Conservation (phyloP, 2,888 invertebrate genomes). For the Mactromeris polynyma region DNA sequence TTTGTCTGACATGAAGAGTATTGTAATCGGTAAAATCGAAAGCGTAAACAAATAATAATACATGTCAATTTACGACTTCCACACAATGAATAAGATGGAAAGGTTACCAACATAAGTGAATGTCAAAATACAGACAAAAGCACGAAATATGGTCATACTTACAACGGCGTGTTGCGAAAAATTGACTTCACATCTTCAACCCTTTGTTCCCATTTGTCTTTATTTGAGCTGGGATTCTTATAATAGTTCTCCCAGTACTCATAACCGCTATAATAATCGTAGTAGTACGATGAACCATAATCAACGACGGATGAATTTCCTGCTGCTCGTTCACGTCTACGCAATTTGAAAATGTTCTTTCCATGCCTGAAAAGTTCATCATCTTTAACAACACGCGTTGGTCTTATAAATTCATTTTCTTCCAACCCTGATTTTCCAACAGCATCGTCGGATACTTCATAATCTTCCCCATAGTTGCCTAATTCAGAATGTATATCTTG, state of each 20-base stretch:
- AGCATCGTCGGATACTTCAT: neutral
- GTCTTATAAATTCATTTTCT: neutral
- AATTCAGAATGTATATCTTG: neutral
- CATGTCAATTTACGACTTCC: too few species aligned
- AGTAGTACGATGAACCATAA: neutral
- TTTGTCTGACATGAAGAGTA: too few species aligned
- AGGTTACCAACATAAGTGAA: too few species aligned
- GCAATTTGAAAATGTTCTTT: neutral
- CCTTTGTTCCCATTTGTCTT: constrained; percentile 30
- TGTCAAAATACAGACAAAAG: too few species aligned
- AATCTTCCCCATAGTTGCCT: neutral
- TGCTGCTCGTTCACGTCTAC: neutral
- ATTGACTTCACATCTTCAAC: neutral
- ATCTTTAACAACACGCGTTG: neutral
- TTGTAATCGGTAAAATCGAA: too few species aligned
- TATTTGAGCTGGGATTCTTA: neutral
- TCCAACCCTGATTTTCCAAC: neutral
- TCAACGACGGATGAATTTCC: too few species aligned
- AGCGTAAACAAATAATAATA: too few species aligned
- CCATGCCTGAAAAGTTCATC: neutral
- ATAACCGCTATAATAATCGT: neutral
- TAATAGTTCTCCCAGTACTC: neutral
- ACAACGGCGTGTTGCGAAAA: constrained; percentile 4
- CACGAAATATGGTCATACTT: neutral
- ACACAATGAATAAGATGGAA: too few species aligned